Evolutionary conservation across 2,888 invertebrate species (phyloP).

Genomic region (Nemoura dubitans): DNA sequence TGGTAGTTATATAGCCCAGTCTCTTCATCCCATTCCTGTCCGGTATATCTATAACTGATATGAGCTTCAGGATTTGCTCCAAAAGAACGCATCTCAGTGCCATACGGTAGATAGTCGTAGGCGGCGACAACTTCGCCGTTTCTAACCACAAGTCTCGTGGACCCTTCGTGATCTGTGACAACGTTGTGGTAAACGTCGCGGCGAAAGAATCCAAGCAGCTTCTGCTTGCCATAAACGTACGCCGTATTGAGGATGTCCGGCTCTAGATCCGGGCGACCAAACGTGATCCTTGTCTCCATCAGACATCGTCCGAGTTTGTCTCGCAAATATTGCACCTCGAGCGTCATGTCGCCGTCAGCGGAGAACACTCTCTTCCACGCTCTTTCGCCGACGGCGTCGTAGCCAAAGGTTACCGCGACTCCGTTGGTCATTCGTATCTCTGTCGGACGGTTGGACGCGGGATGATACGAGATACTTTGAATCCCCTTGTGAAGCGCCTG

Average conservation of each 20-base stretch:
- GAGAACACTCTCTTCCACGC: conserved; percentile 9
- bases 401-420: neutral
- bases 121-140: conserved; percentile 52
- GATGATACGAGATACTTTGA: conserved; percentile 50
- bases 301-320: neutral
- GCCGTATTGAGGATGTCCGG: neutral
- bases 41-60: conserved; percentile 52
- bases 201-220: neutral
- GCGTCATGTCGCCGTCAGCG: neutral
- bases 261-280: neutral
- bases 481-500: conserved; percentile 51
- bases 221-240: neutral
- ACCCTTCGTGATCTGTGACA: conserved; percentile 53
- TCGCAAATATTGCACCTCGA: neutral
- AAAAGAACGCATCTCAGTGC: conserved; percentile 50
- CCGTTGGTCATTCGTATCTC: neutral
- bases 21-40: conserved; percentile 54
- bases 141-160: conserved; percentile 50
- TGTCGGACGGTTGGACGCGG: conserved; percentile 40
- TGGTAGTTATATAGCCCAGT: conserved; percentile 53
- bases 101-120: conserved; percentile 54
- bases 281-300: neutral
- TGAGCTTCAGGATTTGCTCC: conserved; percentile 48
- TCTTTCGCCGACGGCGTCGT: conserved; percentile 9
- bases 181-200: conserved; percentile 44